Base-by-base conservation (phyloP, 2,888 invertebrate species). In the Noctua fimbriata region DNA sequence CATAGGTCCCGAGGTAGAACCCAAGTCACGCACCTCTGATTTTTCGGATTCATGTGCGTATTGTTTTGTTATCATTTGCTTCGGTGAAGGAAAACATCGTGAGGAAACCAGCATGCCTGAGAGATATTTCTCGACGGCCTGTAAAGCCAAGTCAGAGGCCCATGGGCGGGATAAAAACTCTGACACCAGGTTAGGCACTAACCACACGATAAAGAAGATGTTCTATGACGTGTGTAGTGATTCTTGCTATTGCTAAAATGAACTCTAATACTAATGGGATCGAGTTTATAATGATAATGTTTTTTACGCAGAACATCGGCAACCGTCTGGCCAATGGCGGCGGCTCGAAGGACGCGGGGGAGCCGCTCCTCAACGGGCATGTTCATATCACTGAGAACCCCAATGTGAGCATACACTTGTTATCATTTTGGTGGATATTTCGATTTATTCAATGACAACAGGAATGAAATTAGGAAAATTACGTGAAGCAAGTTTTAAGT, bases 311-410 rank as follows among this genome's bases (percentile, higher is more conserved):
- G 96, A 93, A 87, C 80, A 90, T 94, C 21, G 94, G 94, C 75
- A 93, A 93, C 79, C 93, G 95, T n/a, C 93, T 95, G 67, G 95
- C 95, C 21, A 96, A 96, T 88, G 94, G 95, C 60, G 94, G 95
- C 32, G 93, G 93, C 32, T 90, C 93, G n/a, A 92, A 93, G 83
- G 95, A 93, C 58, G 96, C 94, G 1, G 96, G 95, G 9, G 96
- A 97, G 83, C 97, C 97, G 6, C 92, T 98, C 85, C 96, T 97
- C 32, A 97, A 97, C 89, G 97, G 97, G 0, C 97, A 97, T 87
- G 97, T 97, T 65, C 97, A 97, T 89, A 98, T 98, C 85, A 98
- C 97, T 66, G 98, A 98, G 94, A 98, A 98, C 94, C 98, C 98
- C 75, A 97, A 97, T 94, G 98, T 98, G 93, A 95, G 95, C 92